Percentiles rank a stretch among this genome's conserved stretches.
phyloP scores from a whole-genome alignment of 2,888 invertebrate genomes.

The Tetropium fuscum region DNA sequence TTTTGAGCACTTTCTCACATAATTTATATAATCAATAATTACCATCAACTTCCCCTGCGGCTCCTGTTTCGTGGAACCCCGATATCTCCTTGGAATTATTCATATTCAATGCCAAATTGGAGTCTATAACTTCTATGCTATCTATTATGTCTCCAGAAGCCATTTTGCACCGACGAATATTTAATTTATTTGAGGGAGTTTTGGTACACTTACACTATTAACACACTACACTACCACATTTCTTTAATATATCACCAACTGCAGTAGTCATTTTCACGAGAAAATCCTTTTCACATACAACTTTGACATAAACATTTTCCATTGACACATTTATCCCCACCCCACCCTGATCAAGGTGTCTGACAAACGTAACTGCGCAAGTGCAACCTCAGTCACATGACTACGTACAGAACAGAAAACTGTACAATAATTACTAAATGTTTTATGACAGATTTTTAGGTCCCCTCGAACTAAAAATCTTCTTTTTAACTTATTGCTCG shows the following conservation, averaged over 20 bases:
- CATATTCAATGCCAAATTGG: slow-evolving; percentile 66
- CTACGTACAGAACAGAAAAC: background rate
- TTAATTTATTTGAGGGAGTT: slow-evolving; percentile 32
- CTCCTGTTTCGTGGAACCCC: slow-evolving; percentile 70
- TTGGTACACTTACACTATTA: slow-evolving; percentile 38
- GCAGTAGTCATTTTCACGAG: slow-evolving; percentile 44
- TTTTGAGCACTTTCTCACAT: background rate
- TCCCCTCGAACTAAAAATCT: no score
- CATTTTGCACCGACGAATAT: slow-evolving; percentile 68
- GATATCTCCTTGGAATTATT: slow-evolving; percentile 72
- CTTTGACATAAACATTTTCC: slow-evolving; percentile 60
- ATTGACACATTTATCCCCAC: slow-evolving; percentile 62
- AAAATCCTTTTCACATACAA: slow-evolving; percentile 70
- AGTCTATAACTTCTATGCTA: slow-evolving; percentile 82
- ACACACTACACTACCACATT: slow-evolving; percentile 47
- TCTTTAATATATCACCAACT: slow-evolving; percentile 38
- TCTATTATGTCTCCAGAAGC: slow-evolving; percentile 86
- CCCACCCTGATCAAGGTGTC: slow-evolving; percentile 37
- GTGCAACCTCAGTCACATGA: slow-evolving; percentile 10
- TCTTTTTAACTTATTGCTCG: no score
- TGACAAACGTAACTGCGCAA: slow-evolving; percentile 18
- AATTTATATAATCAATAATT: slow-evolving; percentile 44
- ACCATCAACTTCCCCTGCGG: slow-evolving; percentile 71
- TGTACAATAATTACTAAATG: no score
- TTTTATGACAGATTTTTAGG: no score